Conservation (phyloP, 1,140 invertebrate genomes). For the Diorhabda elongata region DNA sequence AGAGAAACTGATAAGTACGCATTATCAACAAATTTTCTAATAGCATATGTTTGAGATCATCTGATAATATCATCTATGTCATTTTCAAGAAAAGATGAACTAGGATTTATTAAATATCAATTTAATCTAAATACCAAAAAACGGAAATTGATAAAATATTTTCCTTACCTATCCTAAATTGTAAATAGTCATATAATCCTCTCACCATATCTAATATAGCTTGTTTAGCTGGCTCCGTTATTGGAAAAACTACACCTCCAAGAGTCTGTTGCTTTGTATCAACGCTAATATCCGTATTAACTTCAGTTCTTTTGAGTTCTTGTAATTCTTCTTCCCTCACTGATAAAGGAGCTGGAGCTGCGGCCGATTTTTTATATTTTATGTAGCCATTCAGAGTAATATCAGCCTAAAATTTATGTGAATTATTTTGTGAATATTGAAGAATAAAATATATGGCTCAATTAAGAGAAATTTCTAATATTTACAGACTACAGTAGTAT, state of each 20-base stretch:
- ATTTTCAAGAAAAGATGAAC: too few species aligned
- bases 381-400: conserved; percentile 76
- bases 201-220: conserved; percentile 65
- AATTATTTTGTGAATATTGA: too few species aligned
- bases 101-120: not conserved
- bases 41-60: too few species aligned
- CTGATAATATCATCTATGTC: too few species aligned
- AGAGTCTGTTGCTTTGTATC: conserved; percentile 88
- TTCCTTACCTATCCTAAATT: conserved; percentile 65
- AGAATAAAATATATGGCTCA: too few species aligned
- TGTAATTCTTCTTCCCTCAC: conserved; percentile 84
- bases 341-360: conserved; percentile 84
- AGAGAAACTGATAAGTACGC: too few species aligned
- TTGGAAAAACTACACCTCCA: conserved; percentile 87
- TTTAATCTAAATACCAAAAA: not conserved
- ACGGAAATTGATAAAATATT: too few species aligned
- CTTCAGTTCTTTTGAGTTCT: conserved; percentile 71
- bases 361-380: conserved; percentile 69
- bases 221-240: conserved; percentile 74
- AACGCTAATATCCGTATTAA: conserved; percentile 72
- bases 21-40: too few species aligned
- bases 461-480: too few species aligned
- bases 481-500: too few species aligned
- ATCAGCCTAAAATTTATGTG: conserved; percentile 61
- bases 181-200: conserved; percentile 69